Evolutionary conservation across 2,888 invertebrate species (phyloP), one percentile per base, ranked within the genome.

Genomic region (Leptopterna dolabrata): DNA sequence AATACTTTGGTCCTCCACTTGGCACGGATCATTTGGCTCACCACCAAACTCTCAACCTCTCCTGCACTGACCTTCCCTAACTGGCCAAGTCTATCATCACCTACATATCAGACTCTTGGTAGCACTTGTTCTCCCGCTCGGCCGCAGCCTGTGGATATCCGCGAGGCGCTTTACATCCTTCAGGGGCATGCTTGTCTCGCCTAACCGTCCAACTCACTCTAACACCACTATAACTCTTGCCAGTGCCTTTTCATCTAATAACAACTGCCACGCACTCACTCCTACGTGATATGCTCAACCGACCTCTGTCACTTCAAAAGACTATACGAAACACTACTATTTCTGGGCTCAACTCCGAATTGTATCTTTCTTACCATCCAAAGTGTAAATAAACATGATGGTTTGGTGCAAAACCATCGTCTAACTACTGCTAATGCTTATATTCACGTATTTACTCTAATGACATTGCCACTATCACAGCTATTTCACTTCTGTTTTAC

Each of bases 1-100:
- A 78, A 78, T 78, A 78, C 78, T 78, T 78, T 73, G 73, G 73
- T 73, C 30, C 19, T 36, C 83, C n/a, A 83, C 43, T 83, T 83
- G 83, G 83, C 83, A 83, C 63, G 63, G 83, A 83, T 71, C 83
- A 47, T 83, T 83, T 83, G 83, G 83, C 83, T 83, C 71, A 71
- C 83, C 83, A 83, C 83, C 83, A 83, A 83, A 71, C 71, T 70
- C 83, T 16, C 83, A 41, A 71, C 63, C 83, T 83, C 71, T 43
- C 70, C 36, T 71, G 83, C 71, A 83, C 83, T 83, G 83, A 83
- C 83, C 83, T 71, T 70, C 41, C 83, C 29, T 24, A 83, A 83
- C 71, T 14, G 51, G 55, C 81, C 55, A 81, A 55, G 30, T 81
- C 43, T 78, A 78, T 45, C 78, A 78, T 78, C 78, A 78, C 47